These are phyloP conservation scores for Sebastes iracundus DNA, from an alignment of 2,797 vertebrate genomes.

Conservation along the genomic window DNA sequence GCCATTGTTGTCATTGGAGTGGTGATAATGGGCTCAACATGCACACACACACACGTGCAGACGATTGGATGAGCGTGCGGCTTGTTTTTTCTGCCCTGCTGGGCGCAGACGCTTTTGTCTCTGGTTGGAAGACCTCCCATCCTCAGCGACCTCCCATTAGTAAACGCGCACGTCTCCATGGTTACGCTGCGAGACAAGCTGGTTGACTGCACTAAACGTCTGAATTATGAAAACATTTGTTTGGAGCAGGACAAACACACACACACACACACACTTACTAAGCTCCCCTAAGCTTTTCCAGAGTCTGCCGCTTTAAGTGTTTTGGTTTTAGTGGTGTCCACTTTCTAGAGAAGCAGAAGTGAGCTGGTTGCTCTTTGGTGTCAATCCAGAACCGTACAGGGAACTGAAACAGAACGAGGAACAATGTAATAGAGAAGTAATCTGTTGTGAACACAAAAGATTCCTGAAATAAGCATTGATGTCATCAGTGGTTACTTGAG, in stretches of 20 bases:
- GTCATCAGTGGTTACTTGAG: neutral
- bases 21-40: conserved; percentile 25
- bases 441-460: conserved; percentile 22
- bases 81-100: conserved; percentile 64
- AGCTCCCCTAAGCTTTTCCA: conserved; percentile 11
- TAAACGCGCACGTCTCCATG: conserved; percentile 62
- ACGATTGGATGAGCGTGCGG: conserved; percentile 18
- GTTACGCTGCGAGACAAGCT: conserved; percentile 52
- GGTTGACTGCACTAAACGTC: conserved; percentile 57
- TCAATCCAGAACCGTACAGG: neutral
- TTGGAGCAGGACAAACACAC: conserved; percentile 27
- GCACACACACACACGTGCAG: conserved; percentile 12
- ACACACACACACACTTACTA: neutral
- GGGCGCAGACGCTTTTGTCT: conserved; percentile 58
- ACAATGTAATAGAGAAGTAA: conserved; percentile 34
- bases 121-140: conserved; percentile 51
- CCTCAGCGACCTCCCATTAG: conserved; percentile 49
- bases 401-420: conserved; percentile 47
- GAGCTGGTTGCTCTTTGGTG: conserved; percentile 12
- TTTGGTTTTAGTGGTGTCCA: conserved; percentile 7
- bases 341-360: conserved; percentile 60
- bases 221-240: conserved; percentile 73
- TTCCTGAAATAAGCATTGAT: neutral
- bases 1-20: conserved; percentile 15
- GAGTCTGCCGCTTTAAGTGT: conserved; percentile 25